Base-by-base conservation (phyloP, 2,888 invertebrate species). In the Dicycla oo region DNA sequence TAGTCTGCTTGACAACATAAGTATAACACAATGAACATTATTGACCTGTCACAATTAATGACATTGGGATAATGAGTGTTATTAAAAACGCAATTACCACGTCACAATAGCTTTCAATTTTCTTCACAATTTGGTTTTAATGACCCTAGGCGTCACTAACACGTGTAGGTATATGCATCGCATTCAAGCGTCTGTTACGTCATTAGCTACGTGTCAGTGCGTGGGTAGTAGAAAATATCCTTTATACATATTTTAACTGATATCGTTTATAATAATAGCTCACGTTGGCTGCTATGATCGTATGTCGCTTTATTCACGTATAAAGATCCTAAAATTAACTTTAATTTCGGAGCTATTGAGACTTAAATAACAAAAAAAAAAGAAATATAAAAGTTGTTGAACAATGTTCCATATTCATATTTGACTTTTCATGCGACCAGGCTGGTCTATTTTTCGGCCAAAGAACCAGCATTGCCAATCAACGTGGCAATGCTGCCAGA, bases 71-170 rank as follows among this genome's bases (percentile, higher is more conserved):
- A 23, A 15, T 8, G 4, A 15, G 5, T 23, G 18, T 15, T 38
- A 58, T 23, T 6, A 23, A 23, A 51, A 15, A 58, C 18, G 6
- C 11, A 60, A 40, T 23, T 23, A 60, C 40, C 7, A 11, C 11
- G 11, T 5, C 38, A 73, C 30, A 49, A 49, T 47, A n/a, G 18
- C 73, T 51, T 57, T 58, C 15, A 73, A 73, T 73, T 73, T 63
- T 57, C 43, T 62, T n/a, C 62, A 38, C 51, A 23, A 75, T 75
- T 47, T 23, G 5, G 23, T 76, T 47, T 4, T 49, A 67, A 67
- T 77, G 13, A n/a, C 26, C 30, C 53, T 40, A 49, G 49, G 40
- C 53, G 40, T 45, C n/a, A 64, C 11, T 43, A 26, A 34, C 58
- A 56, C 43, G 43, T 56, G 38, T 18, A n/a, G 8, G 11, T 20